phyloP scores from a whole-genome alignment of 2,797 vertebrate species.

The Peromyscus melanophrys region DNA sequence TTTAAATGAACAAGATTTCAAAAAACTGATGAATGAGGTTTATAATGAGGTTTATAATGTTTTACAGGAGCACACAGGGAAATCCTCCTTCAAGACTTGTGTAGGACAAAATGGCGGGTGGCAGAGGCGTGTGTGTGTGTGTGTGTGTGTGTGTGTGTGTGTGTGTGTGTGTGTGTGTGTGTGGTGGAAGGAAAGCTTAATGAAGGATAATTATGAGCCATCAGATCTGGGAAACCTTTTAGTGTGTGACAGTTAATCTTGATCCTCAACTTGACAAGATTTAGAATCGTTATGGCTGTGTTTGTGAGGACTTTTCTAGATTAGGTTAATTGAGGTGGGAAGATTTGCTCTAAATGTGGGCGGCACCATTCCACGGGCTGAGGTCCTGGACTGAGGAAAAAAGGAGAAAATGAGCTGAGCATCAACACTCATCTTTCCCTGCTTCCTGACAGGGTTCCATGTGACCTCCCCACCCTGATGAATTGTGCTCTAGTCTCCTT shows the following conservation, averaged over 20 bases:
- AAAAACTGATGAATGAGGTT: conserved; percentile 87
- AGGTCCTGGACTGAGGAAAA: background rate
- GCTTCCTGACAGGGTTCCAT: background rate
- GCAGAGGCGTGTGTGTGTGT: background rate
- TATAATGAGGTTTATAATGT: conserved; percentile 87
- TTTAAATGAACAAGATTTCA: conserved; percentile 87
- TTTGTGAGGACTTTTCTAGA: background rate
- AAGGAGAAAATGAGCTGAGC: background rate
- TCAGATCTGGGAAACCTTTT: conserved; percentile 3
- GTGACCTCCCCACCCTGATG: too few relatives aligned
- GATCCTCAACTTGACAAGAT: background rate
- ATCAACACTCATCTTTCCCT: background rate
- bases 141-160: background rate
- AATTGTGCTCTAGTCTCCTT: background rate
- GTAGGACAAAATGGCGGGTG: conserved; percentile 73
- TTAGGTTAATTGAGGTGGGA: background rate
- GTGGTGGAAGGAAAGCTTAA: too few relatives aligned
- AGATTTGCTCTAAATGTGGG: background rate
- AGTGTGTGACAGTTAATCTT: background rate
- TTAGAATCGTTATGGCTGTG: background rate
- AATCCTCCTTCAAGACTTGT: conserved; percentile 84
- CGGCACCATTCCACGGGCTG: background rate
- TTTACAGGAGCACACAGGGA: conserved; percentile 80
- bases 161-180: background rate
- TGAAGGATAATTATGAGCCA: background rate